Conservation (phyloP, 2,113 vertebrate species). For the Isurus oxyrinchus region DNA sequence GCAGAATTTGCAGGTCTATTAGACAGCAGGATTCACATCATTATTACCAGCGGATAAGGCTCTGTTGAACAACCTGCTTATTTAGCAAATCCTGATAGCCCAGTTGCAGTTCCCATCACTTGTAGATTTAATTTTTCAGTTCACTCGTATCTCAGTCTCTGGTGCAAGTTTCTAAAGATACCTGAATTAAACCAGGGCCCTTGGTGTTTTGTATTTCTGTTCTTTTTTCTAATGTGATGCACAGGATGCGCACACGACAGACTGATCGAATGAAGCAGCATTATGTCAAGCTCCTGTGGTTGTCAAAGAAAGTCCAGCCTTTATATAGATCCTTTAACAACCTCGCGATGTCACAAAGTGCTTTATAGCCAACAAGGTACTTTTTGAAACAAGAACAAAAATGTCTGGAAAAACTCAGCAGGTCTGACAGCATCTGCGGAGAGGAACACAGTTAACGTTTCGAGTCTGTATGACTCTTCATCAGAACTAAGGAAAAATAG, state of each 20-base stretch:
- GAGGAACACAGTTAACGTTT: no score
- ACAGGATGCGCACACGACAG: neutral
- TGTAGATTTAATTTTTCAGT: neutral
- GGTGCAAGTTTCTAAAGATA: neutral
- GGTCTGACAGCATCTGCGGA: no score
- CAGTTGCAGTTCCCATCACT: neutral
- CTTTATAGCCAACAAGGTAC: neutral
- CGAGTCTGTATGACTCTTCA: no score
- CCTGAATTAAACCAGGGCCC: neutral
- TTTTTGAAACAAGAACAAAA: no score
- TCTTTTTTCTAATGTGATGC: neutral
- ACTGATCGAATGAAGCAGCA: neutral
- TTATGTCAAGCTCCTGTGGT: neutral
- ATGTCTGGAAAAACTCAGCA: no score
- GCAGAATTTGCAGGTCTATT: constrained; percentile 28
- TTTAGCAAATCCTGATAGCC: neutral
- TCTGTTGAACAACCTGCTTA: neutral
- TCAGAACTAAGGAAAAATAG: no score
- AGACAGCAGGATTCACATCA: neutral
- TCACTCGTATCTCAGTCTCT: neutral
- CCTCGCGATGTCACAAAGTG: neutral
- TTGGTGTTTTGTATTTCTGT: neutral
- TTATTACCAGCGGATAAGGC: neutral
- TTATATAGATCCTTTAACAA: neutral
- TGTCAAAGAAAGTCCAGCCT: neutral